Conservation (phyloP, 2,113 vertebrate genomes). For the Corythaixoides concolor region DNA sequence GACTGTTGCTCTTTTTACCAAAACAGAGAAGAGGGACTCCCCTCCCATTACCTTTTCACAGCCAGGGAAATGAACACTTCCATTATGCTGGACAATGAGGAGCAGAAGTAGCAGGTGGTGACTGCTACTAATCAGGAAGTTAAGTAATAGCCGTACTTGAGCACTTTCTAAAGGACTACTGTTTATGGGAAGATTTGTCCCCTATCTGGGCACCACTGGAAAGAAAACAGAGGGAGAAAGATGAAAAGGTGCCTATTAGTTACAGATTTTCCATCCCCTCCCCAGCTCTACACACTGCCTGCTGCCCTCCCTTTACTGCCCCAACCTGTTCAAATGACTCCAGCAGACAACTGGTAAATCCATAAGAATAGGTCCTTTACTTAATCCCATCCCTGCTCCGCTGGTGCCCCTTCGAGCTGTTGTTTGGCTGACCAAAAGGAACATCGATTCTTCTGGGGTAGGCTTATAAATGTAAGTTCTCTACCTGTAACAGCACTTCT, state of each 20-base stretch:
- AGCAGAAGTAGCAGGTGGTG: conserved; percentile 58
- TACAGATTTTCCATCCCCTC: neutral
- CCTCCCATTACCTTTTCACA: conserved; percentile 48
- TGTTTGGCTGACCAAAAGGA: neutral
- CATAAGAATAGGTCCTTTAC: neutral
- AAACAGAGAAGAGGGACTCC: neutral
- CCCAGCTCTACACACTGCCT: neutral
- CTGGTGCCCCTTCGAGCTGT: neutral
- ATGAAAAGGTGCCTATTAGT: conserved; percentile 32
- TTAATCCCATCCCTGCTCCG: neutral
- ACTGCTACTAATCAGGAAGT: conserved; percentile 48
- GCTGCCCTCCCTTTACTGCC: neutral
- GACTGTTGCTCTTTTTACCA: conserved; percentile 47
- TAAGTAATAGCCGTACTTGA: conserved; percentile 42
- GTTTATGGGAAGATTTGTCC: conserved; percentile 35
- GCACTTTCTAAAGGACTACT: conserved; percentile 41
- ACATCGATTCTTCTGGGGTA: neutral
- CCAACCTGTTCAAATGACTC: neutral
- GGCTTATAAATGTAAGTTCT: neutral
- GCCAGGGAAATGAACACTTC: conserved; percentile 25
- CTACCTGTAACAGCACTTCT: neutral
- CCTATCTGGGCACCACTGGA: neutral
- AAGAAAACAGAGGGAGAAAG: conserved; percentile 5
- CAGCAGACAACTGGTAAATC: neutral
- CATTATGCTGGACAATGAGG: conserved; percentile 51